Conservation (phyloP, 2,888 invertebrate genomes). For the Podotricha telesiphe region DNA sequence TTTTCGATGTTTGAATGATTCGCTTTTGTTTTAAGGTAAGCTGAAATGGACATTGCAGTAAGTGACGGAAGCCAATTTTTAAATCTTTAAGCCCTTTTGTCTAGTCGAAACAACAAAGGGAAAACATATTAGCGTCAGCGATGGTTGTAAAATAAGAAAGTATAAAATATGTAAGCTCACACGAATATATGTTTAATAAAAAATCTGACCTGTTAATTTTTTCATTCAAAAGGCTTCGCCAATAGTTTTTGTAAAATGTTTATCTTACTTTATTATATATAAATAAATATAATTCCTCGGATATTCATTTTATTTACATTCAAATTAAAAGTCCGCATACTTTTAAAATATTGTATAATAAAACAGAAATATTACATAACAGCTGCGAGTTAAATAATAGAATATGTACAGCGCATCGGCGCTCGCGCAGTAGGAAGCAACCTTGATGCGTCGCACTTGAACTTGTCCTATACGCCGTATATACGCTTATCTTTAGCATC, state of each 20-base stretch:
- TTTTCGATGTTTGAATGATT: too few species aligned
- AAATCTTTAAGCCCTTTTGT: too few species aligned
- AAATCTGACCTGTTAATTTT: too few species aligned
- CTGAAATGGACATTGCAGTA: too few species aligned
- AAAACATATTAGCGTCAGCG: too few species aligned
- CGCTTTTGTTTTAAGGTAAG: too few species aligned
- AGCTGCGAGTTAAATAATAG: constrained; percentile 42
- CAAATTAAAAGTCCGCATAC: too few species aligned
- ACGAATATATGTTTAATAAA: too few species aligned
- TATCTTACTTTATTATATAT: background rate
- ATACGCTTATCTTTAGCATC: constrained; percentile 39
- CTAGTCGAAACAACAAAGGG: too few species aligned
- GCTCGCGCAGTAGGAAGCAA: constrained; percentile 69
- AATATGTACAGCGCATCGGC: constrained; percentile 45
- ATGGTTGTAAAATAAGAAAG: too few species aligned
- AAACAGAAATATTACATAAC: constrained; percentile 31
- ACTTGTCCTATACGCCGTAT: constrained; percentile 65
- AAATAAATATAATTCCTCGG: background rate
- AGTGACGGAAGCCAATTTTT: too few species aligned
- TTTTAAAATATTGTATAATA: background rate
- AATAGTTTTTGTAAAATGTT: background rate
- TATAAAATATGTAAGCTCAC: too few species aligned
- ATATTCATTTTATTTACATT: background rate
- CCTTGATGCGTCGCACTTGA: constrained; percentile 74
- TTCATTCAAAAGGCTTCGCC: background rate